Evolutionary conservation across 2,113 vertebrate species (phyloP).

Genomic region (Ceyx melanurus): DNA sequence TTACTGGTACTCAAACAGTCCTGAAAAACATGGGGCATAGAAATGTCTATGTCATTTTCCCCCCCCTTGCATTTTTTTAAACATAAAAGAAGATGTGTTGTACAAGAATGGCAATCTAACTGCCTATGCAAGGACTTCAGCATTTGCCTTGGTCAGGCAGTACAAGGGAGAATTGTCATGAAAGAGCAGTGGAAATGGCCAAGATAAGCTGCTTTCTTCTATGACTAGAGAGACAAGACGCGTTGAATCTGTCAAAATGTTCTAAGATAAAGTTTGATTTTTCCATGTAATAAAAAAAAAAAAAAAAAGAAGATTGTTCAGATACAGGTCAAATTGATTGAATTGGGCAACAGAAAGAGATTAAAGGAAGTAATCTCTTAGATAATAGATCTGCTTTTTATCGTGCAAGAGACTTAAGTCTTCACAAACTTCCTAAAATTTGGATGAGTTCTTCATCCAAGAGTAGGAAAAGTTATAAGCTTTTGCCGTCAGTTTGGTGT

Average conservation of each 20-base stretch:
- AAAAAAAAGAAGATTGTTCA: neutral
- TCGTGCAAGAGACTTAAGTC: neutral
- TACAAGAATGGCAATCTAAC: neutral
- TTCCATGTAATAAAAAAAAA: neutral
- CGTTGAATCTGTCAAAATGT: neutral
- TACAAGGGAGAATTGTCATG: slow-evolving; percentile 8
- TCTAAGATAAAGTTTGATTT: slow-evolving; percentile 1
- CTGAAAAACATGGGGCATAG: neutral
- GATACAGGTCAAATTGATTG: neutral
- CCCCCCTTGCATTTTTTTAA: neutral
- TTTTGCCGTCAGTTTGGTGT: neutral
- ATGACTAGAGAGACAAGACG: neutral
- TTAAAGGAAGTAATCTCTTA: neutral
- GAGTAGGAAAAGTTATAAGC: neutral
- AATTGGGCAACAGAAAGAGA: neutral
- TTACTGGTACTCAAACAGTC: neutral
- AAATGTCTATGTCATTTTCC: neutral
- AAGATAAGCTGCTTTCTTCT: slow-evolving; percentile 38
- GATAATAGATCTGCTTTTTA: neutral
- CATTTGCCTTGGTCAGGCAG: neutral
- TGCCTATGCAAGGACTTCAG: neutral
- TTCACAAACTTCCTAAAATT: neutral
- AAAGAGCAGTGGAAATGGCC: neutral
- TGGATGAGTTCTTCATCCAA: neutral
- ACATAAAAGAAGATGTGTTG: slow-evolving; percentile 24